A percentile compares a stretch with the other conserved stretches of the same genome.
Conservation (phyloP, 2,797 vertebrate genomes). For the Coregonus ussuriensis region DNA sequence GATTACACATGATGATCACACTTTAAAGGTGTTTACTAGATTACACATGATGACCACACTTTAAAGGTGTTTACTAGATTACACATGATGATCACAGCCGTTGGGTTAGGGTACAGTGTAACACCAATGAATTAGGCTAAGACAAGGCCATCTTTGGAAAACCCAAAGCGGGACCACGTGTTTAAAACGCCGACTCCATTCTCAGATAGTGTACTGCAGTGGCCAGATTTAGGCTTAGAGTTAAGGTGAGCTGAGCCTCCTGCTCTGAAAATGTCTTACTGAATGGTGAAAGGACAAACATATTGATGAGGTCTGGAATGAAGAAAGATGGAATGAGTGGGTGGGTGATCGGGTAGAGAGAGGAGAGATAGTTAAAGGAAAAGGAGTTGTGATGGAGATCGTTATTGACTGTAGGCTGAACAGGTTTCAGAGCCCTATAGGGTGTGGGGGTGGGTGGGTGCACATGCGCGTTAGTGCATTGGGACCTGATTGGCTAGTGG, state of each 20-base stretch:
- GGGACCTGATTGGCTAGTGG: conserved; percentile 38
- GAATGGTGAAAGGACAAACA: neutral
- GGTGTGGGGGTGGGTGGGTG: neutral
- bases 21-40: too few species aligned
- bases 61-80: too few species aligned
- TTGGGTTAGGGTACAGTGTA: conserved; percentile 40
- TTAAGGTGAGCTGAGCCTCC: neutral
- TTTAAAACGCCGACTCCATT: neutral
- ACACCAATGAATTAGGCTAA: conserved; percentile 39
- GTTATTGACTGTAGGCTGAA: neutral
- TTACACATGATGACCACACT: too few species aligned
- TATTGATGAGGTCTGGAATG: neutral
- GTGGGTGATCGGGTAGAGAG: too few species aligned
- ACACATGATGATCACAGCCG: conserved; percentile 7
- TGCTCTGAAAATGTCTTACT: neutral
- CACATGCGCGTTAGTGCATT: neutral
- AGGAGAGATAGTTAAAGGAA: too few species aligned
- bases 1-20: too few species aligned
- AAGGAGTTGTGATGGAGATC: neutral
- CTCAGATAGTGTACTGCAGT: neutral
- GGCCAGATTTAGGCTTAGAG: neutral
- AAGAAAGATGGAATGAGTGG: too few species aligned
- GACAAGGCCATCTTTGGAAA: conserved; percentile 37
- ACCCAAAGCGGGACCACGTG: conserved; percentile 28
- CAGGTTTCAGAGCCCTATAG: neutral